Conservation (phyloP, 2,797 vertebrate genomes). For the Sebastiscus tertius region DNA sequence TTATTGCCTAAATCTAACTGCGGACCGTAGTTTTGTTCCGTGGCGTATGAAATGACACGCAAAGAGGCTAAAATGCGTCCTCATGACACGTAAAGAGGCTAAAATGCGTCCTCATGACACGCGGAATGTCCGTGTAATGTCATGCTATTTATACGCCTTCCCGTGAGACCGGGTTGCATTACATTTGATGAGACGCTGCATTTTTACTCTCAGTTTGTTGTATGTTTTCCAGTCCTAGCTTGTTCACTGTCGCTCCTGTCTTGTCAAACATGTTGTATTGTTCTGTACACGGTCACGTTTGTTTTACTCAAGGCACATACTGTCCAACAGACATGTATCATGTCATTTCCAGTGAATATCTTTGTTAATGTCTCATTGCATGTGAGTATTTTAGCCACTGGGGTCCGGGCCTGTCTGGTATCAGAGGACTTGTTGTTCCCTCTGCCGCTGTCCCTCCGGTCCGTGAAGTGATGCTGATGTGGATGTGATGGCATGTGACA, state of each 20-base stretch:
- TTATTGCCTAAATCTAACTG: too few relatives aligned
- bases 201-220: neutral
- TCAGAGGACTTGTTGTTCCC: conserved; percentile 30
- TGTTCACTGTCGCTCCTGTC: neutral
- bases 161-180: too few relatives aligned
- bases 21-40: too few relatives aligned
- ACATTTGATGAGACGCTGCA: neutral
- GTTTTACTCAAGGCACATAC: neutral
- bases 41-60: rapidly evolving
- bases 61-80: too few relatives aligned
- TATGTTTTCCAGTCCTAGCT: neutral
- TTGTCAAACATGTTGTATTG: neutral
- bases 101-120: too few relatives aligned
- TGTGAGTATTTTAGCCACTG: neutral
- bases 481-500: conserved; percentile 60
- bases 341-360: conserved; percentile 10
- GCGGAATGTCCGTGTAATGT: too few relatives aligned
- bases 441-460: conserved; percentile 15
- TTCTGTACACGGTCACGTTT: neutral
- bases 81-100: too few relatives aligned
- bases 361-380: conserved; percentile 2
- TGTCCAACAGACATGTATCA: conserved; percentile 6
- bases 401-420: conserved; percentile 8
- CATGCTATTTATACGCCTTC: too few relatives aligned
- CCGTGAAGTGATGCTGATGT: conserved; percentile 50